phyloP scores from a whole-genome alignment of 2,888 invertebrate species.

The Pseudeuparius sepicola region DNA sequence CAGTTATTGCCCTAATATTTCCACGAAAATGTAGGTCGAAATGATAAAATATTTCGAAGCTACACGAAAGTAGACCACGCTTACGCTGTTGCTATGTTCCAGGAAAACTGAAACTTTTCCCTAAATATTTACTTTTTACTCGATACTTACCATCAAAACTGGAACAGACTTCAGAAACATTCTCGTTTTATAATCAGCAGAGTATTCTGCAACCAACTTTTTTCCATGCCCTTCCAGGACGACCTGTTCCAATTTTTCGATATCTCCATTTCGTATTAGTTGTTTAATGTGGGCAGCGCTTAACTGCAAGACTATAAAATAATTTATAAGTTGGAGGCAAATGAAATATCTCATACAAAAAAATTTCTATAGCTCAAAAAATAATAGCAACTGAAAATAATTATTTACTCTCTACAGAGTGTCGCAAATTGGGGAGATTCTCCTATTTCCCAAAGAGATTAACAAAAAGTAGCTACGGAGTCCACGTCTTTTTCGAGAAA shows the following conservation, averaged over 20 bases:
- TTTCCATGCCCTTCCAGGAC: slow-evolving; percentile 60
- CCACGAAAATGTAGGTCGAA: no score
- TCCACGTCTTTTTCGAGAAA: no score
- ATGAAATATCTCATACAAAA: not conserved
- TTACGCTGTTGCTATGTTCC: no score
- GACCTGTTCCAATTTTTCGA: slow-evolving; percentile 55
- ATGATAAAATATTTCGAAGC: no score
- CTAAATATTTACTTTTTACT: not conserved
- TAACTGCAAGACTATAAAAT: slow-evolving; percentile 41
- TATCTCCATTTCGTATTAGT: slow-evolving; percentile 50
- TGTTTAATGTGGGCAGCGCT: slow-evolving; percentile 45
- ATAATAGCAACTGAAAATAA: no score
- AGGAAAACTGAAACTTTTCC: no score
- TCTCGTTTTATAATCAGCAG: slow-evolving; percentile 50
- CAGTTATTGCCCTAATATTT: no score
- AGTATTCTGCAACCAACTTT: slow-evolving; percentile 53
- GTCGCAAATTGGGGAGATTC: slow-evolving; percentile 2
- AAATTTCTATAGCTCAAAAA: no score
- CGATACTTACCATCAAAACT: slow-evolving; percentile 50
- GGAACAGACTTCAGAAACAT: slow-evolving; percentile 58
- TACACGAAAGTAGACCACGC: no score
- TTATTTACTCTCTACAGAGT: not conserved
- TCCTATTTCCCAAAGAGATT: no score
- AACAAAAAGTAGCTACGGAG: no score
- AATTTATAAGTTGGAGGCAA: slow-evolving; percentile 8